Percentiles rank a stretch among this genome's conserved stretches.
These are phyloP conservation scores for Oophaga pumilio DNA, from an alignment of 2,113 vertebrate genomes.

Conservation along the genomic window DNA sequence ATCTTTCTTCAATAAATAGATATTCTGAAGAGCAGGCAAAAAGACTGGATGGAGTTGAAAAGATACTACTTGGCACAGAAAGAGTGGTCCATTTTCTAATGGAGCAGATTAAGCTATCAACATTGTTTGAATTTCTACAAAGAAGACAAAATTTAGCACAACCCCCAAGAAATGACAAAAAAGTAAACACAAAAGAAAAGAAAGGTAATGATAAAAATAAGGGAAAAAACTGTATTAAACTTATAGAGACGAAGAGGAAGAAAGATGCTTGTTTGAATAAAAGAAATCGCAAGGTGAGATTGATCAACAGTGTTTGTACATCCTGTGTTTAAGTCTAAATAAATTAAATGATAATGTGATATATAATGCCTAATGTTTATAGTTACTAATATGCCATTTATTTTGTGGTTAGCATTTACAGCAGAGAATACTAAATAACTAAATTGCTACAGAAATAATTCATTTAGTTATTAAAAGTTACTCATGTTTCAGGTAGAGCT, in stretches of 20 bases:
- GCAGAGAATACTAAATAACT: neutral
- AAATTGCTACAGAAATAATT: neutral
- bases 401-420: neutral
- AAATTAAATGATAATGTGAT: neutral
- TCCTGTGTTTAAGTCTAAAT: neutral
- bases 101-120: constrained; percentile 75
- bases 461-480: neutral
- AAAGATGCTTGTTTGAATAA: constrained; percentile 58
- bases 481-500: neutral
- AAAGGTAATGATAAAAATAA: constrained; percentile 60
- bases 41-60: constrained; percentile 79
- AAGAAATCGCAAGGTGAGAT: constrained; percentile 79
- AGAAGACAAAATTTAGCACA: constrained; percentile 70
- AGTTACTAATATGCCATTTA: neutral
- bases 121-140: constrained; percentile 71
- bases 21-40: constrained; percentile 74
- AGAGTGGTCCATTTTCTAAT: constrained; percentile 77
- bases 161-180: constrained; percentile 41
- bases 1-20: constrained; percentile 69
- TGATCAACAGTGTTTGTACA: neutral
- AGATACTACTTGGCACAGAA: constrained; percentile 77
- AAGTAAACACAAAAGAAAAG: neutral
- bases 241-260: constrained; percentile 66
- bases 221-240: constrained; percentile 68
- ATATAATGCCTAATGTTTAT: neutral